Base-by-base conservation (phyloP, 92 coral and sea anemone species). In the Palythoa grandiflora region DNA sequence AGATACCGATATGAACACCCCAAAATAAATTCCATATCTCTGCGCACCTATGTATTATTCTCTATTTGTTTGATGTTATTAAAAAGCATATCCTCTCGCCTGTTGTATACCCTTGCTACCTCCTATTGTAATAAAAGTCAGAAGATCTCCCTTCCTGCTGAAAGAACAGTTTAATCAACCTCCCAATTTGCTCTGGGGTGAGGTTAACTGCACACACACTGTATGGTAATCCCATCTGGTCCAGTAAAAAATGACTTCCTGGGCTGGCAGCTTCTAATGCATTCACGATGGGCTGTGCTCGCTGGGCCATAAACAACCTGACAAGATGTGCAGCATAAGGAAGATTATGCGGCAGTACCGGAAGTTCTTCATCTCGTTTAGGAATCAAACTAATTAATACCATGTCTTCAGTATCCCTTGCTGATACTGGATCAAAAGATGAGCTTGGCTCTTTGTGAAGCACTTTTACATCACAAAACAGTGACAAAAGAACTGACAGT, bases 231-330 rank as follows among this genome's bases (percentile, higher is more conserved):
- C 93, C 90, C 28, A 95, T 92, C 39, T 95, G 84, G 5, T 89
- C 84, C 35, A 95, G 85, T 48, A 97, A 83, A 9, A 84, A 84
- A 74, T 92, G 96, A 71, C 97, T 80, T 20, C 99, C 99, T 15
- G 99, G 98, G 59, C 92, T 88, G 38, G 96, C 96, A 51, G 93
- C 93, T 51, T 97, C 98, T 72, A 97, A 79, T 8, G 97, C 93
- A 38, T 89, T 91, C 35, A 90, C 87, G 38, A 97, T 84, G 13
- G 93, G 91, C 79, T 93, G 94, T 13, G 93, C 91, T 20, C 95
- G 96, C 52, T 93, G 95, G 61, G 94, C 93, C 92, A 96, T 89
- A 21, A 97, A 71, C 52, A 97, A 83, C 88, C 96, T 88, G 44
- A 97, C 89, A 44, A 97, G 96, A 83, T 97, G 93, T 51, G 96